A percentile compares a stretch with the other conserved stretches of the same genome.
Conservation (phyloP, 2,888 invertebrate genomes). For the Globia sparganii region DNA sequence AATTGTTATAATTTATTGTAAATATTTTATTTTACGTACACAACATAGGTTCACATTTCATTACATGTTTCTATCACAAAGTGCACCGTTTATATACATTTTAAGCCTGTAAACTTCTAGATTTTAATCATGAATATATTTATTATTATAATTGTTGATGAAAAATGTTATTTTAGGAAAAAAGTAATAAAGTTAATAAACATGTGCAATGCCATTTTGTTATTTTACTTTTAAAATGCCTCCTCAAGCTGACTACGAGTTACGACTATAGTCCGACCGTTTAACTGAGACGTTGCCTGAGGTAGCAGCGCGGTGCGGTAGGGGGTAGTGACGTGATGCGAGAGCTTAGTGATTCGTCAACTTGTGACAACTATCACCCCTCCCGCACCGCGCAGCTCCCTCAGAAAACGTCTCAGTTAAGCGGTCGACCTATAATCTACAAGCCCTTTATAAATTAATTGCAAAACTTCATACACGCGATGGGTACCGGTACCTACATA, state of each 20-base stretch:
- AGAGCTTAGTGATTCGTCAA: too few relatives aligned
- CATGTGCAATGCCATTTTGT: slow-evolving; percentile 49
- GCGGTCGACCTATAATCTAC: too few relatives aligned
- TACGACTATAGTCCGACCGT: too few relatives aligned
- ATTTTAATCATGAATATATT: slow-evolving; percentile 62
- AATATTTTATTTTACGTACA: slow-evolving; percentile 23
- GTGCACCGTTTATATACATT: slow-evolving; percentile 53
- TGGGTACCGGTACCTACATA: background rate
- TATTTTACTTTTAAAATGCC: slow-evolving; percentile 17
- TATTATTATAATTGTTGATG: slow-evolving; percentile 65
- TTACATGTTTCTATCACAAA: slow-evolving; percentile 33
- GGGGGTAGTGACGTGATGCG: too few relatives aligned
- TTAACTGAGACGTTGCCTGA: too few relatives aligned
- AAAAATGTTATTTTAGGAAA: slow-evolving; percentile 55
- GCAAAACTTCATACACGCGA: background rate
- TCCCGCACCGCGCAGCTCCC: too few relatives aligned
- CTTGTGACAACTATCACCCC: too few relatives aligned
- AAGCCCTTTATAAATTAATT: background rate
- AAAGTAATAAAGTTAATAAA: slow-evolving; percentile 54
- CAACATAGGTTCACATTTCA: slow-evolving; percentile 25
- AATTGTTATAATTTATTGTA: slow-evolving; percentile 41
- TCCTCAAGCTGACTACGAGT: background rate
- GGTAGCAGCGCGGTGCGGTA: too few relatives aligned
- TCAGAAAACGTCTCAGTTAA: too few relatives aligned
- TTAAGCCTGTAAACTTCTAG: slow-evolving; percentile 52